Percentiles rank a stretch among this genome's conserved stretches.
Conservation (phyloP, 2,888 invertebrate species). For the Heliconius erato region DNA sequence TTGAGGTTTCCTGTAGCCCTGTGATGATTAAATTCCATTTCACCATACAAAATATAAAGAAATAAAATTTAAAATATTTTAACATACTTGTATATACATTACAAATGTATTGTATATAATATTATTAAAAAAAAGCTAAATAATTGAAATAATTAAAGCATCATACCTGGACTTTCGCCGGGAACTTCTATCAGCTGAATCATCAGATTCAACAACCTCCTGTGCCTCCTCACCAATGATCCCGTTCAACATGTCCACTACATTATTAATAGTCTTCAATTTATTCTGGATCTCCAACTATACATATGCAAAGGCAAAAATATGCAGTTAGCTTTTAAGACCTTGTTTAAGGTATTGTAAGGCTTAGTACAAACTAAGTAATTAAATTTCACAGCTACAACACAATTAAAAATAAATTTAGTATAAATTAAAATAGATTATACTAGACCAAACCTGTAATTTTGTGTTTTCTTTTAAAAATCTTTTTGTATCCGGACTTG, state of each 20-base stretch:
- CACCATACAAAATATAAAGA: conserved; percentile 1
- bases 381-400: conserved; percentile 53
- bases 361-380: conserved; percentile 53
- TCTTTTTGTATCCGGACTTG: conserved; percentile 91
- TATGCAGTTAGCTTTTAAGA: conserved; percentile 49
- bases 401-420: conserved; percentile 40
- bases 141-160: background rate
- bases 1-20: background rate
- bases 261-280: conserved; percentile 93
- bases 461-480: conserved; percentile 94
- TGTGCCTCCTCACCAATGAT: conserved; percentile 91
- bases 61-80: background rate
- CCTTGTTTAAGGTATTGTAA: background rate
- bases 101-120: background rate
- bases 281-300: conserved; percentile 92
- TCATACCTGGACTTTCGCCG: conserved; percentile 82
- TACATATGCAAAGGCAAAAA: conserved; percentile 58
- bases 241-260: conserved; percentile 94
- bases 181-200: conserved; percentile 63
- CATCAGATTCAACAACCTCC: conserved; percentile 63
- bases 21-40: background rate
- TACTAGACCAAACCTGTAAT: conserved; percentile 88
- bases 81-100: background rate
- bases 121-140: conserved; percentile 27
- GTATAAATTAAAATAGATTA: background rate